These are phyloP conservation scores for Hirtodrosophila duncani DNA, from an alignment of 2,888 invertebrate species.

Conservation along the genomic window DNA sequence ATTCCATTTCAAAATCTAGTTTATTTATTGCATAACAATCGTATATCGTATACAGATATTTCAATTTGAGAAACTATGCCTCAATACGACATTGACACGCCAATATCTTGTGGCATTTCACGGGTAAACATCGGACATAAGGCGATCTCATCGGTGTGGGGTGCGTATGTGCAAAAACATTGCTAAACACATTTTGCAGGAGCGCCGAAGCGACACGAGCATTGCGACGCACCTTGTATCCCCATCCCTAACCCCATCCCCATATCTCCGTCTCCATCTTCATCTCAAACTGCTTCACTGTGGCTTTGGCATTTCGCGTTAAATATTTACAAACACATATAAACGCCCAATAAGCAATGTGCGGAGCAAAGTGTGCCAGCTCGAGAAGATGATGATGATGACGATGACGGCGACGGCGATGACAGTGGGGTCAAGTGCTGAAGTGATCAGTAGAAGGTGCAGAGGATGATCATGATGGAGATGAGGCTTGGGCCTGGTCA, in stretches of 20 bases:
- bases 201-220: constrained; percentile 35
- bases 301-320: constrained; percentile 60
- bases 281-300: constrained; percentile 22
- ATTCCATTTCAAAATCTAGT: no score
- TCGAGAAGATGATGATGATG: constrained; percentile 11
- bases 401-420: constrained; percentile 9
- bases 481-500: constrained; percentile 29
- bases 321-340: constrained; percentile 59
- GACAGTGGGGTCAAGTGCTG: constrained; percentile 64
- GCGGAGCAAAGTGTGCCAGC: constrained; percentile 64
- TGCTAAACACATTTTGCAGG: constrained; percentile 48
- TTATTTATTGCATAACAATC: no score
- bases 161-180: constrained; percentile 33
- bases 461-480: constrained; percentile 2
- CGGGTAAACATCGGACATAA: constrained; percentile 29
- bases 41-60: no score
- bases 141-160: constrained; percentile 14
- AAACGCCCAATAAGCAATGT: constrained; percentile 66
- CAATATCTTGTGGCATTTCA: constrained; percentile 30
- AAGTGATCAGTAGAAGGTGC: constrained; percentile 17
- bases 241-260: constrained; percentile 10
- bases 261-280: constrained; percentile 9
- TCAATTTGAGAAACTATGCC: neutral
- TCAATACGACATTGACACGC: constrained; percentile 1
- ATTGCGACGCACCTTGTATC: constrained; percentile 3